phyloP scores from a whole-genome alignment of 2,113 vertebrate genomes.

The Bubo blakistoni region DNA sequence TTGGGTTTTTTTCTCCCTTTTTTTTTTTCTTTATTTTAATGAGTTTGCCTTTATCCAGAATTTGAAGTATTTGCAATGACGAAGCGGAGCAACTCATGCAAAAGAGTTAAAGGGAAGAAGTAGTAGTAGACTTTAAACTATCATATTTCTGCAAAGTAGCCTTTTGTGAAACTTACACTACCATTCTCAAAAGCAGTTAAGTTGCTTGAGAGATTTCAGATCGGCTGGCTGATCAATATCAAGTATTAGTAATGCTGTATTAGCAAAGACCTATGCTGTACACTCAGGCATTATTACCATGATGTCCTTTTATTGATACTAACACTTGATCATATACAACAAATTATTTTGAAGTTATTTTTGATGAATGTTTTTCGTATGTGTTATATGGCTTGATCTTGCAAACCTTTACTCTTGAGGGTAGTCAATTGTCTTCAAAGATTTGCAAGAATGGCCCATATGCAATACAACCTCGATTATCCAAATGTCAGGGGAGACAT shows the following conservation, averaged over 20 bases:
- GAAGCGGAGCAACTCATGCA: not conserved
- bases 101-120: not conserved
- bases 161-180: not conserved
- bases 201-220: not conserved
- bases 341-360: slow-evolving; percentile 20
- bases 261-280: not conserved
- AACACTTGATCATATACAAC: slow-evolving; percentile 6
- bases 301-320: not conserved
- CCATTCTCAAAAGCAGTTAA: not conserved
- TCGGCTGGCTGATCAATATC: not conserved
- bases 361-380: not conserved
- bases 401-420: slow-evolving; percentile 6
- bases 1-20: not conserved
- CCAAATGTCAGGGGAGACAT: slow-evolving; percentile 44
- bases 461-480: slow-evolving; percentile 37
- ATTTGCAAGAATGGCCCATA: slow-evolving; percentile 35
- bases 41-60: not conserved
- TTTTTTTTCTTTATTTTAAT: not conserved
- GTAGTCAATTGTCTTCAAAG: slow-evolving; percentile 29
- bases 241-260: not conserved
- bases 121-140: not conserved
- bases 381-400: slow-evolving; percentile 5
- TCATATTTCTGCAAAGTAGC: not conserved
- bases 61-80: not conserved
- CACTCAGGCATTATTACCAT: not conserved